Evolutionary conservation across 53 echinoderm and acorn worm genomes (phyloP), one percentile per base, ranked within the genome.

Genomic region (Holothuria leucospilota): DNA sequence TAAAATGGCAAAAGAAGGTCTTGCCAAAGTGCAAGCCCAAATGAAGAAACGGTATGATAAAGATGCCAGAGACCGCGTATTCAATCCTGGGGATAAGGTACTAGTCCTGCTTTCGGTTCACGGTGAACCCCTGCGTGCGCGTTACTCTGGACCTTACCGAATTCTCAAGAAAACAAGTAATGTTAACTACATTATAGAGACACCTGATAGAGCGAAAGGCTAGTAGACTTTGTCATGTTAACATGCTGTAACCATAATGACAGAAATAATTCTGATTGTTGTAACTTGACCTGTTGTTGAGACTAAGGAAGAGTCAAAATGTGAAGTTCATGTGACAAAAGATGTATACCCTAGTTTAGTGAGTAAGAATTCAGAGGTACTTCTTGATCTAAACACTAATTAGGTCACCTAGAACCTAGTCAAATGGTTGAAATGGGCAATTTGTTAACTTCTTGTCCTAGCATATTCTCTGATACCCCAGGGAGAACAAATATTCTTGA

Each of bases 191-290:
- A 41, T 73, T 73, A 38, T 73, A 21, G 73, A 73, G 34, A 73
- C 73, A 0, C 73, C 73, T 41, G 40, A 4, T 16, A 29, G 73
- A n/a, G 39, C 39, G 73, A 39, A 73, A 73, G n/a, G 34, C 73
- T 34, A 73, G 16, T 14, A 38, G 73, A 9, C 6, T 73, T 11
- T 73, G 73, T n/a, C n/a, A 21, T 34, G 34, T 3, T 2, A 34
- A 34, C 34, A 34, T 34, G 34, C 34, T 34, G 2, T 2, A 34
- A 3, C 73, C 34, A 34, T 34, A 34, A 89, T 89, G 88, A 51
- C 25, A 26, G 5, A 63, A 82, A 63, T 92, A 87, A 70, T 86
- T 89, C 75, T 62, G 62, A 62, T 2, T 1, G 20, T 62, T 20
- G 20, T 62, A 18, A 62, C 60, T n/a, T 4, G n/a, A n/a, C 62